phyloP scores from a whole-genome alignment of 92 coral and sea anemone genomes.

The Phenganax stokvisi region DNA sequence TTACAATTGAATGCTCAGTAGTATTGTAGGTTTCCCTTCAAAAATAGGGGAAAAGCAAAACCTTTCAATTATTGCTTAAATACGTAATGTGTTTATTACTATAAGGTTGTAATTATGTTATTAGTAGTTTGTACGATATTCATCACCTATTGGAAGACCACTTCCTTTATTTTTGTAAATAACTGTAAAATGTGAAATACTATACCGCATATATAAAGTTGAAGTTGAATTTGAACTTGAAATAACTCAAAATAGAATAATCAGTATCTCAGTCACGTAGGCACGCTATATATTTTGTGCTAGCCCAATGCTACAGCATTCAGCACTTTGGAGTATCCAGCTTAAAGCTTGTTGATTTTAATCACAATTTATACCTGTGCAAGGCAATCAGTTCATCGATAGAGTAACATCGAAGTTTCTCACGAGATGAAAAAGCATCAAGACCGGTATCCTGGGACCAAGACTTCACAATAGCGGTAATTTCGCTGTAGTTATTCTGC shows the following conservation, averaged over 20 bases:
- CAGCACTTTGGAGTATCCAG: not conserved
- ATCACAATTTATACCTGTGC: conserved; percentile 57
- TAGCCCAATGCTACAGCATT: not conserved
- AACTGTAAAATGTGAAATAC: not conserved
- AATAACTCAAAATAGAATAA: no score
- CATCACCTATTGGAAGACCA: no score
- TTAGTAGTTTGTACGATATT: no score
- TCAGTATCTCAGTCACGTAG: no score
- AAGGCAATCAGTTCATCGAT: conserved; percentile 70
- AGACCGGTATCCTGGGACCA: conserved; percentile 77
- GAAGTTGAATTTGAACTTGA: no score
- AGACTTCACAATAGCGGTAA: conserved; percentile 64
- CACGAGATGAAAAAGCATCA: conserved; percentile 77
- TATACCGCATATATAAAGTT: not conserved
- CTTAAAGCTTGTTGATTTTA: not conserved
- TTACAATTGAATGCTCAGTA: conserved; percentile 71
- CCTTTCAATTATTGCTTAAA: not conserved
- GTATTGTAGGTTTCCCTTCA: conserved; percentile 66
- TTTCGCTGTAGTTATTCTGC: conserved; percentile 82
- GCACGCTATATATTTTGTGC: not conserved
- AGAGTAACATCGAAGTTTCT: conserved; percentile 55
- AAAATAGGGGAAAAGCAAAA: conserved; percentile 7
- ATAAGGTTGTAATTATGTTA: no score
- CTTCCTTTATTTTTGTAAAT: no score
- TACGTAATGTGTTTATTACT: no score